These are phyloP conservation scores for Plutomurus gul DNA, from an alignment of 1,140 invertebrate genomes.

Conservation along the genomic window DNA sequence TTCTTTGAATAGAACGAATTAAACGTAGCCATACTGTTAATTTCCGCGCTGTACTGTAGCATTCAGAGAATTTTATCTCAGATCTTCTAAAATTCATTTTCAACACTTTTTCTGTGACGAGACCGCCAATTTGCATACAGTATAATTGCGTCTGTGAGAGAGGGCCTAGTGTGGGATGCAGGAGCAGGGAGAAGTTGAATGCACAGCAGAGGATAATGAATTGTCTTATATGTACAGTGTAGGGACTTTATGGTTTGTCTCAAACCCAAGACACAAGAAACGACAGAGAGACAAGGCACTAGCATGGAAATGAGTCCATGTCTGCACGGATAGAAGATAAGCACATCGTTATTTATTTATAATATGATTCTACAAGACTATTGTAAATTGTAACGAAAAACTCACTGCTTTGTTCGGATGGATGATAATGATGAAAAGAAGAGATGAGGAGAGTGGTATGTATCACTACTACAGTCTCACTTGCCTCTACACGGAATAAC, in stretches of 20 bases:
- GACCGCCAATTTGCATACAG: slow-evolving; percentile 3
- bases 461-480: background rate
- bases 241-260: no score
- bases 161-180: background rate
- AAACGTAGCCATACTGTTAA: no score
- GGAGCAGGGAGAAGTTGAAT: no score
- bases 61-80: background rate
- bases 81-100: slow-evolving; percentile 15
- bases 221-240: background rate
- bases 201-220: background rate
- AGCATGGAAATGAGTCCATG: background rate
- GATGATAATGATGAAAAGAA: slow-evolving; percentile 27
- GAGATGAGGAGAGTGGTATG: background rate
- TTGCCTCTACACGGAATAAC: background rate
- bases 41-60: no score
- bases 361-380: slow-evolving; percentile 15
- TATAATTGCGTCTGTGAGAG: background rate
- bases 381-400: slow-evolving; percentile 11
- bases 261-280: background rate
- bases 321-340: background rate
- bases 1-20: background rate
- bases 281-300: background rate
- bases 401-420: slow-evolving; percentile 25
- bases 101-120: slow-evolving; percentile 17
- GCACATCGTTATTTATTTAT: slow-evolving; percentile 11